Evolutionary conservation across 2,113 vertebrate genomes (phyloP).

Genomic region (Rallus limicola): DNA sequence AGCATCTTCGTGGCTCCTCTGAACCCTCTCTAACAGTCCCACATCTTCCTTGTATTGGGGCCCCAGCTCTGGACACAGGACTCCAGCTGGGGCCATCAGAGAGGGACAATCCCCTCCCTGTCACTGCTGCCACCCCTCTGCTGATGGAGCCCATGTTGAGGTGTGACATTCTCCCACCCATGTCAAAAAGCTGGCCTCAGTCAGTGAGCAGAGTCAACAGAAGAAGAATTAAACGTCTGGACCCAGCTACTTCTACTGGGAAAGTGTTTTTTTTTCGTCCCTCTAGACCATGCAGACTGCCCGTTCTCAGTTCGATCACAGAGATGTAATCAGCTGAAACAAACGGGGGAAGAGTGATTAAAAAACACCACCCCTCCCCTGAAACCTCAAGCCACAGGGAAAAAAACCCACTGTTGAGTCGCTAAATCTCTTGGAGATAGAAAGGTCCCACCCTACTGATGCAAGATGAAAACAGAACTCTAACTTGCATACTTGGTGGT

Average conservation of each 20-base stretch:
- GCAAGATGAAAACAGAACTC: constrained; percentile 38
- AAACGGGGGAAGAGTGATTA: not conserved
- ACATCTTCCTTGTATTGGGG: no score
- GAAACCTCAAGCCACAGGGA: constrained; percentile 21
- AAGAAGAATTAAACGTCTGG: not conserved
- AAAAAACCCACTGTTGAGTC: not conserved
- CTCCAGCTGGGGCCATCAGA: no score
- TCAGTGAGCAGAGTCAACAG: not conserved
- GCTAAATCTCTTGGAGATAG: constrained; percentile 35
- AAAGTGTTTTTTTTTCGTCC: not conserved
- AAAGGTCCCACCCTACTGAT: constrained; percentile 50
- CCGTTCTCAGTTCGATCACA: not conserved
- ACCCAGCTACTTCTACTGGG: not conserved
- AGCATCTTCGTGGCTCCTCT: no score
- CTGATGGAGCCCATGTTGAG: not conserved
- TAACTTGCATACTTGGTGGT: not conserved
- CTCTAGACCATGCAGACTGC: not conserved
- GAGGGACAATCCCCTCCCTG: no score
- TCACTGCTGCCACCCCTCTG: no score
- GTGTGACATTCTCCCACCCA: not conserved
- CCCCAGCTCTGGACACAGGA: no score
- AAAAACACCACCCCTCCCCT: not conserved
- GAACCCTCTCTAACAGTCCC: no score
- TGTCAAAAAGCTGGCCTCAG: not conserved
- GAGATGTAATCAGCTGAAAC: constrained; percentile 21